Evolutionary conservation across 2,888 invertebrate genomes (phyloP).

Genomic region (Micropterix aruncella): DNA sequence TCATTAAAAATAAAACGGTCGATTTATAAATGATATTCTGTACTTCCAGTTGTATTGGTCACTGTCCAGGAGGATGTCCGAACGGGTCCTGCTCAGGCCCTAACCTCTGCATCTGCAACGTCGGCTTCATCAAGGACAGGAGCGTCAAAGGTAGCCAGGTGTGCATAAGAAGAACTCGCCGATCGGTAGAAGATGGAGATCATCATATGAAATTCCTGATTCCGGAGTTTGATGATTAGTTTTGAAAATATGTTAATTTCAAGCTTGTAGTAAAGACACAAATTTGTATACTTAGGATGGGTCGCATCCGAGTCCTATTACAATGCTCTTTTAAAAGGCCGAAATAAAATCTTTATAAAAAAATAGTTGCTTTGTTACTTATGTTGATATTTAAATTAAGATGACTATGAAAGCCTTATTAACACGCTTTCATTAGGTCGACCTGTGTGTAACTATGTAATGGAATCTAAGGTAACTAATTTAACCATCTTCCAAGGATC

Average conservation of each 20-base stretch:
- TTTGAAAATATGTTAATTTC: background rate
- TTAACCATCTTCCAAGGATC: too few relatives aligned
- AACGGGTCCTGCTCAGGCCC: constrained; percentile 63
- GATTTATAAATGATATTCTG: too few relatives aligned
- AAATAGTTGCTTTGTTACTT: too few relatives aligned
- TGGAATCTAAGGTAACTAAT: too few relatives aligned
- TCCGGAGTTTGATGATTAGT: constrained; percentile 1
- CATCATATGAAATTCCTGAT: constrained; percentile 8
- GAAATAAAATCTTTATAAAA: too few relatives aligned
- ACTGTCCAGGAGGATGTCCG: constrained; percentile 55
- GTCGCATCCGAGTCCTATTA: too few relatives aligned
- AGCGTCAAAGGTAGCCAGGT: constrained; percentile 45
- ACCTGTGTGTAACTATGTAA: too few relatives aligned
- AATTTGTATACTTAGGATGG: background rate
- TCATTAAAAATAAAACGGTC: too few relatives aligned
- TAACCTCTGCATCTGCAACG: constrained; percentile 58
- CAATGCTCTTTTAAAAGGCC: too few relatives aligned
- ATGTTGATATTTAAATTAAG: too few relatives aligned
- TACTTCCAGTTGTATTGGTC: constrained; percentile 39
- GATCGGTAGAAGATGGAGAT: constrained; percentile 18
- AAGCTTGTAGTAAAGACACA: background rate
- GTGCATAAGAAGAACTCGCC: constrained; percentile 39
- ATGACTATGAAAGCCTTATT: too few relatives aligned
- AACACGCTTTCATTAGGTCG: too few relatives aligned
- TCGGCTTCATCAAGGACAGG: constrained; percentile 48